These are phyloP conservation scores for Acanthosoma haemorrhoidale DNA, from an alignment of 2,888 invertebrate genomes.

Conservation along the genomic window DNA sequence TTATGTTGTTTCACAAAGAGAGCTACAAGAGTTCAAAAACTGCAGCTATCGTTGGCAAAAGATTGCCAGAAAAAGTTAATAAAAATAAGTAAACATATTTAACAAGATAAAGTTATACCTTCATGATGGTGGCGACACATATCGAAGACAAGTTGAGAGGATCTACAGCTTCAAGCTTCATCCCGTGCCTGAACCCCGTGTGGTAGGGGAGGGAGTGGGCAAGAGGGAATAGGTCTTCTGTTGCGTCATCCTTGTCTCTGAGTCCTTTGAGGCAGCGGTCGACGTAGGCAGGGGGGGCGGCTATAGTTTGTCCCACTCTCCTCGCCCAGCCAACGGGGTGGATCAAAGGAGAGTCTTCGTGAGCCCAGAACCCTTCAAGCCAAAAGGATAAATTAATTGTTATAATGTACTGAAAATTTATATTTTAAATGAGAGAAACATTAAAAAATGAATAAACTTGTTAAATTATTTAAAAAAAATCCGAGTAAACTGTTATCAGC, in stretches of 20 bases:
- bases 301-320: constrained; percentile 78
- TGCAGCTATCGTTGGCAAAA: no score
- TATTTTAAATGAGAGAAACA: no score
- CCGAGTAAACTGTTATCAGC: no score
- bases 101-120: constrained; percentile 47
- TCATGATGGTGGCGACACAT: constrained; percentile 92
- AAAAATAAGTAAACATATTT: neutral
- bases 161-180: constrained; percentile 97
- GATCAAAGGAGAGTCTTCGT: constrained; percentile 87
- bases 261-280: constrained; percentile 67
- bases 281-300: constrained; percentile 73
- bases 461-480: no score
- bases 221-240: constrained; percentile 66
- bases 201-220: constrained; percentile 41
- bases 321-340: constrained; percentile 97
- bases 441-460: no score
- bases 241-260: constrained; percentile 70
- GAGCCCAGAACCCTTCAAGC: constrained; percentile 83
- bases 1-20: no score
- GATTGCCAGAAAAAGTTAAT: neutral
- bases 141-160: constrained; percentile 90
- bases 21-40: no score
- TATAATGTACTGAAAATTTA: no score
- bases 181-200: constrained; percentile 65
- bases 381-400: neutral